A percentile compares a stretch with the other conserved stretches of the same genome.
phyloP scores from a whole-genome alignment of 2,888 invertebrate genomes.

The Schrankia costaestrigalis region DNA sequence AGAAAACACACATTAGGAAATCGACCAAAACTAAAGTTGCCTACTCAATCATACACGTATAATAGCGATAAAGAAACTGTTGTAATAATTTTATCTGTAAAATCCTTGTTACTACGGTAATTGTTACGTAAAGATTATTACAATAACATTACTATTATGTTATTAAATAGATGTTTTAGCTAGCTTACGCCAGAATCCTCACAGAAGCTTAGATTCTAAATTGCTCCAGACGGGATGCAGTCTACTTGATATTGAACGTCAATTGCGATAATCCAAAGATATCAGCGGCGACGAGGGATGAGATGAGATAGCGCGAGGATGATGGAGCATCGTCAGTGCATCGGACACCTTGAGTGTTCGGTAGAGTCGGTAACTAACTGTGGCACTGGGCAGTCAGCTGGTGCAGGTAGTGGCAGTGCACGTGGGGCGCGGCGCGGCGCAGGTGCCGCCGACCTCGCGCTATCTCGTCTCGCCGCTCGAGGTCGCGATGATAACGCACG shows the following conservation, averaged over 20 bases:
- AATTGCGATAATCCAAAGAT: conserved; percentile 22
- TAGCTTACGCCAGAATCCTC: too few species aligned
- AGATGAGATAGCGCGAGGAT: conserved; percentile 28
- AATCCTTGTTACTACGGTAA: too few species aligned
- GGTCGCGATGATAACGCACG: conserved; percentile 76
- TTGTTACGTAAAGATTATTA: too few species aligned
- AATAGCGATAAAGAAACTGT: too few species aligned
- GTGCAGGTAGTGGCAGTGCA: conserved; percentile 52
- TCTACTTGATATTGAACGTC: conserved; percentile 23
- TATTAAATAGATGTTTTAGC: too few species aligned
- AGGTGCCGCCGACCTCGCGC: conserved; percentile 77
- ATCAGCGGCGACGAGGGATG: conserved; percentile 3
- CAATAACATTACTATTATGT: too few species aligned
- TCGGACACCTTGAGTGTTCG: neutral
- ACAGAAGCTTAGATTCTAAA: neutral
- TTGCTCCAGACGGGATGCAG: neutral
- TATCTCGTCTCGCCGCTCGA: conserved; percentile 75
- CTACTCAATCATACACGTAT: too few species aligned
- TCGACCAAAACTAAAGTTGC: too few species aligned
- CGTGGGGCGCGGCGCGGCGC: conserved; percentile 62
- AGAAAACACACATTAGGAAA: too few species aligned
- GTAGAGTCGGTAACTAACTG: too few species aligned
- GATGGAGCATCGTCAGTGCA: conserved; percentile 2
- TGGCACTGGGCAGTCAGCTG: conserved; percentile 45
- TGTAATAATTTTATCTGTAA: too few species aligned